These are phyloP conservation scores for Plagodis dolabraria DNA, from an alignment of 2,888 invertebrate species.

Conservation along the genomic window DNA sequence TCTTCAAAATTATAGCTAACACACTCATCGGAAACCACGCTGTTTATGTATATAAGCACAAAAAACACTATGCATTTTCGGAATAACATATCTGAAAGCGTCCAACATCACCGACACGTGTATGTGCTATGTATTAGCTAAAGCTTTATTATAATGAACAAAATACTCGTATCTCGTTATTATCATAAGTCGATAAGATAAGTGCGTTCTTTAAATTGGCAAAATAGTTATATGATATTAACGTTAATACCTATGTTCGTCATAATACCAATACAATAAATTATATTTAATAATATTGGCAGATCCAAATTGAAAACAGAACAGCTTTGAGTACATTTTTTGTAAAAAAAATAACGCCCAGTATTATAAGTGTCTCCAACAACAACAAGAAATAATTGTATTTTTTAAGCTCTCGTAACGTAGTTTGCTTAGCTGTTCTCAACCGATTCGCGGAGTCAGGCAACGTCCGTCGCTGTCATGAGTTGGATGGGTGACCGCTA, in stretches of 20 bases:
- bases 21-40: constrained; percentile 50
- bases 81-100: constrained; percentile 36
- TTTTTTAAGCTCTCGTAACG: too few species aligned
- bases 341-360: too few species aligned
- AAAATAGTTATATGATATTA: constrained; percentile 21
- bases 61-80: constrained; percentile 27
- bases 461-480: too few species aligned
- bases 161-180: constrained; percentile 41
- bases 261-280: too few species aligned
- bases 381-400: too few species aligned
- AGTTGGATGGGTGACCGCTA: too few species aligned
- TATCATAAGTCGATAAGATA: constrained; percentile 49
- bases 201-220: constrained; percentile 35
- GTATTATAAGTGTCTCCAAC: too few species aligned
- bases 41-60: constrained; percentile 32
- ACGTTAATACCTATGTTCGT: constrained; percentile 9
- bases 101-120: constrained; percentile 36
- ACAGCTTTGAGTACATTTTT: too few species aligned
- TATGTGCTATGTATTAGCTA: constrained; percentile 41
- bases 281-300: too few species aligned
- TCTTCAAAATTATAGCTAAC: constrained; percentile 51
- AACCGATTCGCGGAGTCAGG: too few species aligned
- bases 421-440: too few species aligned
- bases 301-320: too few species aligned
- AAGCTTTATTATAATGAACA: constrained; percentile 37